Base-by-base conservation (phyloP, 2,888 invertebrate genomes). In the Endotricha flammealis region DNA sequence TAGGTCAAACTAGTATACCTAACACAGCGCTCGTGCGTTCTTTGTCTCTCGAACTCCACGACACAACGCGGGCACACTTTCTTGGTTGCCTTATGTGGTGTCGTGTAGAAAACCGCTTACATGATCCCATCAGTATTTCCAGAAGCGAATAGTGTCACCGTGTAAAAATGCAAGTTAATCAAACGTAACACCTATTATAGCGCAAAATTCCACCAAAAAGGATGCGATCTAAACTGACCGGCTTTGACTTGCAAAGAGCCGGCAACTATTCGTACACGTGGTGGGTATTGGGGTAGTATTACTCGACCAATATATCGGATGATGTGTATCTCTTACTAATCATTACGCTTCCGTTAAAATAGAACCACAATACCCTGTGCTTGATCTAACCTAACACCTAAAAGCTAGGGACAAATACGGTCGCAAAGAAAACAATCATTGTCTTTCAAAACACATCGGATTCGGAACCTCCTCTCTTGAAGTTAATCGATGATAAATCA, bases 291-390 rank as follows among this genome's bases (percentile, higher is more conserved):
- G 63, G 85, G 85, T 83, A 82, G 83, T 85, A 83, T 85, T 81
- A 68, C 63, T 61, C 64, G 67, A 64, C 68, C 75, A 59, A 50
- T 58, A 53, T 60, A 54, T 64, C 64, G 64, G 74, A 65, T 71
- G 67, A 70, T 57, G 60, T 59, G 61, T 49, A 48, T 63, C 69
- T 64, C 72, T 71, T 76, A 76, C 74, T 63, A 64, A 71, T 72
- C 78, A 63, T 64, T 74, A 75, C 80, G 68, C 78, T 61, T 77
- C 73, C 78, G 65, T 57, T 78, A 82, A 83, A 82, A 85, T 83
- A 85, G 81, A 81, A 85, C 85, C 85, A 74, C 85, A 85, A 86
- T 85, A 86, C 85, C 85, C 85, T 86, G 85, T 82, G 83, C 70
- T 82, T 68, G 69, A 78, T 58, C 73, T 81, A 75, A 73, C 67